Conservation (phyloP, 2,113 vertebrate genomes). For the rabbit (Oryctolagus cuniculus) region DNA sequence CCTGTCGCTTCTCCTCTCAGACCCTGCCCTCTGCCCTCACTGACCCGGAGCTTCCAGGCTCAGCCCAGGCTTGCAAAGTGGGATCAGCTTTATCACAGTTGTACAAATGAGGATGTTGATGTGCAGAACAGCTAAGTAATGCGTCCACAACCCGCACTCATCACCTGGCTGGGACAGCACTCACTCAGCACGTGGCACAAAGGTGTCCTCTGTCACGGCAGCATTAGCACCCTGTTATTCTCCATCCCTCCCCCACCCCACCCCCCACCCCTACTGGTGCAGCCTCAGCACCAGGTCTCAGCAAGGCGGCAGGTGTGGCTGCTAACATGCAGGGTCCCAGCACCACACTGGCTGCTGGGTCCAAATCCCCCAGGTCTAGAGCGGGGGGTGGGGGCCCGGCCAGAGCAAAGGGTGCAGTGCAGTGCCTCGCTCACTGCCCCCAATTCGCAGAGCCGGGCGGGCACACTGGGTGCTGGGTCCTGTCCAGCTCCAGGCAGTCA, state of each 20-base stretch:
- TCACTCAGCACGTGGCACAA: not conserved
- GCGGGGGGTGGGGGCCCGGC: not conserved
- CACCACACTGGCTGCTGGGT: not conserved
- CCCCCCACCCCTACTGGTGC: not conserved
- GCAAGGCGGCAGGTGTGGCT: not conserved
- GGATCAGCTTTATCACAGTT: not conserved
- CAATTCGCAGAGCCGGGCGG: not conserved
- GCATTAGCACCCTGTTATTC: not conserved
- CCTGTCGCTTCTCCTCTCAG: not conserved
- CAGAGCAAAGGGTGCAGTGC: fast-evolving
- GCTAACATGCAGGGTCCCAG: not conserved
- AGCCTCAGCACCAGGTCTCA: not conserved
- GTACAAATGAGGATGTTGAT: not conserved
- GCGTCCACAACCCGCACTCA: not conserved
- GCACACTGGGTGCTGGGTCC: constrained; percentile 54
- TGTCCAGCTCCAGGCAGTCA: constrained; percentile 23
- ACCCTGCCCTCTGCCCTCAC: not conserved
- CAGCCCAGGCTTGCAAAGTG: not conserved
- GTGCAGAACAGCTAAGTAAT: not conserved
- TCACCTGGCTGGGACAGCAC: not conserved
- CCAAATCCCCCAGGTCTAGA: not conserved
- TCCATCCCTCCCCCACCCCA: not conserved
- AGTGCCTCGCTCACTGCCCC: fast-evolving
- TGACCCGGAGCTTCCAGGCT: not conserved
- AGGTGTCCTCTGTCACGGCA: not conserved